Conservation (phyloP, 2,888 invertebrate genomes). For the Phortica okadai region DNA sequence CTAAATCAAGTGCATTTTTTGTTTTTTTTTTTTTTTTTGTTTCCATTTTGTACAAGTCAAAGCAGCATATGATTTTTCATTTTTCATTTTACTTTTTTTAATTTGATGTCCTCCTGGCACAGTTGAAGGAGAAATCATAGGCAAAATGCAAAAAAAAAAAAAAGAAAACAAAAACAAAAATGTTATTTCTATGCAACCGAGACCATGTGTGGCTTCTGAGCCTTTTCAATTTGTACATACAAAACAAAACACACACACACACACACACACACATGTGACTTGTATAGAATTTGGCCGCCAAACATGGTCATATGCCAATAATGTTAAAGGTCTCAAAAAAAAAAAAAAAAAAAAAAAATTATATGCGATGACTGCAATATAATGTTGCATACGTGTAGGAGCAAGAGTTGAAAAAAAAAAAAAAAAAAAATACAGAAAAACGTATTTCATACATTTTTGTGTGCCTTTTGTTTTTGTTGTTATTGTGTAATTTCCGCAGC, state of each 20-base stretch:
- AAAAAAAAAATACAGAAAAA: not conserved
- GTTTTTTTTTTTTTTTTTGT: not conserved
- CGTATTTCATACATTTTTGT: not conserved
- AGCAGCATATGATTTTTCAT: not conserved
- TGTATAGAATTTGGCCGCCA: slow-evolving; percentile 4
- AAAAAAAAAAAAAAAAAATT: not conserved
- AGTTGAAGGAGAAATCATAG: not conserved
- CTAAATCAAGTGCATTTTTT: no score
- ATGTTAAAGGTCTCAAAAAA: not conserved
- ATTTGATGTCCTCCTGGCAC: not conserved
- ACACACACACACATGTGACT: not conserved
- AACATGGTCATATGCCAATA: not conserved
- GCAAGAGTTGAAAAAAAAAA: not conserved
- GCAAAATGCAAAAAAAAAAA: not conserved
- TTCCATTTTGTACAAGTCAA: not conserved
- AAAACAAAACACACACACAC: not conserved
- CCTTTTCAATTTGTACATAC: not conserved
- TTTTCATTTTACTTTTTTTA: not conserved
- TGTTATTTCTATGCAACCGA: not conserved
- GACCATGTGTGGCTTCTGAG: not conserved
- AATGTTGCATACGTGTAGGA: not conserved
- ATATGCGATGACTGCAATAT: not conserved
- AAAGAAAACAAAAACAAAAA: not conserved
- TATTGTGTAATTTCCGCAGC: slow-evolving; percentile 45
- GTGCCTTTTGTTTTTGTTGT: not conserved